phyloP scores from a whole-genome alignment of 2,888 invertebrate genomes.

The Opisthograptis luteolata region DNA sequence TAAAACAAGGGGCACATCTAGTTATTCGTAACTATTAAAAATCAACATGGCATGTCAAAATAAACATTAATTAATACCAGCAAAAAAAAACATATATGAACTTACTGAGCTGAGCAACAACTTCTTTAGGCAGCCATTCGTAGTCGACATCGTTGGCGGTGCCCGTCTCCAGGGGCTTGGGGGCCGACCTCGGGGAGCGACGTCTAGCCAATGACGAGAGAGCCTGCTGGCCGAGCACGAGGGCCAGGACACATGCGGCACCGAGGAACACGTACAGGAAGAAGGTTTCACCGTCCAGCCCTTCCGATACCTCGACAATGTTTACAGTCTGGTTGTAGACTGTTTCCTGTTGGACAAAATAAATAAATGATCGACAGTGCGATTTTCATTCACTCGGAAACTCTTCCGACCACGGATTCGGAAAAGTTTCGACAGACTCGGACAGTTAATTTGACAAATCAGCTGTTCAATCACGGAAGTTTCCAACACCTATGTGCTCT shows the following conservation, averaged over 20 bases:
- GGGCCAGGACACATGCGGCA: constrained; percentile 92
- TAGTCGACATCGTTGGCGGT: constrained; percentile 97
- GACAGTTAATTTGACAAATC: too few species aligned
- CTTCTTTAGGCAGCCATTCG: constrained; percentile 98
- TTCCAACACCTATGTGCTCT: too few species aligned
- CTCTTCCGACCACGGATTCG: too few species aligned
- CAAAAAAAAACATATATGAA: constrained; percentile 38
- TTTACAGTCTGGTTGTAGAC: constrained; percentile 99
- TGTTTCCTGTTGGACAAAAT: constrained; percentile 90
- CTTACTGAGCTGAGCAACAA: constrained; percentile 93
- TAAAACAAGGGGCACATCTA: too few species aligned
- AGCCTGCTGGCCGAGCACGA: constrained; percentile 95
- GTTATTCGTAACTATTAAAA: too few species aligned
- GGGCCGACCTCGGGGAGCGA: constrained; percentile 81
- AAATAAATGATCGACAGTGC: too few species aligned
- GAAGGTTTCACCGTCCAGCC: constrained; percentile 98
- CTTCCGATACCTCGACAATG: constrained; percentile 98
- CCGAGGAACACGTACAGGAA: constrained; percentile 98
- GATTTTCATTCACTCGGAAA: too few species aligned
- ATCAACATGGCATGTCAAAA: too few species aligned
- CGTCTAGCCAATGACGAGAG: constrained; percentile 93
- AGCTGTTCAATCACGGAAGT: too few species aligned
- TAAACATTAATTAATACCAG: neutral
- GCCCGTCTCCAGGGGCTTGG: constrained; percentile 93
- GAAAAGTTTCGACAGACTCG: too few species aligned